Evolutionary conservation across 2,797 vertebrate genomes (phyloP).

Genomic region (Mycteria americana): DNA sequence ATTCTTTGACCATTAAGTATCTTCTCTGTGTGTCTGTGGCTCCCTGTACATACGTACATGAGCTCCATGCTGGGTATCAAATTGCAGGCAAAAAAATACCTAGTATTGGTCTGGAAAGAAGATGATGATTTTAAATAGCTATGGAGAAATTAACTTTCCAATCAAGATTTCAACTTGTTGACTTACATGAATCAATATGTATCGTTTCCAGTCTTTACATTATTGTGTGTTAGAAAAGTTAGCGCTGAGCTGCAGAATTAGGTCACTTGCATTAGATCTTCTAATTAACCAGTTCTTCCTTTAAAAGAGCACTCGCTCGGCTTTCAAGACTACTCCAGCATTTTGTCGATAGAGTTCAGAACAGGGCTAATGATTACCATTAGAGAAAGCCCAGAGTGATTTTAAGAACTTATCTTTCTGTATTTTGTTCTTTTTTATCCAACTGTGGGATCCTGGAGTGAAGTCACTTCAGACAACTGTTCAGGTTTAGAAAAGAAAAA

Average conservation of each 20-base stretch:
- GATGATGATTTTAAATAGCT: slow-evolving; percentile 43
- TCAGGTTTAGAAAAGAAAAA: slow-evolving; percentile 5
- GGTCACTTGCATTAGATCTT: slow-evolving; percentile 75
- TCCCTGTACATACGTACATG: slow-evolving; percentile 16
- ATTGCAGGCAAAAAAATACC: slow-evolving; percentile 51
- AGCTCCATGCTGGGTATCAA: slow-evolving; percentile 49
- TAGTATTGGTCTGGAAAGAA: background rate
- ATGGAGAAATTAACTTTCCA: slow-evolving; percentile 48
- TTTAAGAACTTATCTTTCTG: slow-evolving; percentile 69
- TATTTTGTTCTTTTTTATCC: slow-evolving; percentile 70
- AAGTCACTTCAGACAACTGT: slow-evolving; percentile 53
- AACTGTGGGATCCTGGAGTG: slow-evolving; percentile 44
- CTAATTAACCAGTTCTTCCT: slow-evolving; percentile 74
- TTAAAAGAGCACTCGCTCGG: slow-evolving; percentile 63
- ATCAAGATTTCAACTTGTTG: slow-evolving; percentile 51
- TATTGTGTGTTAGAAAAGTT: slow-evolving; percentile 41
- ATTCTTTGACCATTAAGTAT: slow-evolving; percentile 40
- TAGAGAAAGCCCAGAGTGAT: slow-evolving; percentile 66
- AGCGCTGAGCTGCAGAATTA: slow-evolving; percentile 62
- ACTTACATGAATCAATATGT: slow-evolving; percentile 57
- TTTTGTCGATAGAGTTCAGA: slow-evolving; percentile 77
- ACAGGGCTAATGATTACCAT: slow-evolving; percentile 70
- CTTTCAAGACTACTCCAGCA: slow-evolving; percentile 67
- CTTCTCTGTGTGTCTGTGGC: slow-evolving; percentile 25
- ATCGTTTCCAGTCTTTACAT: slow-evolving; percentile 60